Base-by-base conservation (phyloP, 2,113 vertebrate genomes). In the Tor tambroides region DNA sequence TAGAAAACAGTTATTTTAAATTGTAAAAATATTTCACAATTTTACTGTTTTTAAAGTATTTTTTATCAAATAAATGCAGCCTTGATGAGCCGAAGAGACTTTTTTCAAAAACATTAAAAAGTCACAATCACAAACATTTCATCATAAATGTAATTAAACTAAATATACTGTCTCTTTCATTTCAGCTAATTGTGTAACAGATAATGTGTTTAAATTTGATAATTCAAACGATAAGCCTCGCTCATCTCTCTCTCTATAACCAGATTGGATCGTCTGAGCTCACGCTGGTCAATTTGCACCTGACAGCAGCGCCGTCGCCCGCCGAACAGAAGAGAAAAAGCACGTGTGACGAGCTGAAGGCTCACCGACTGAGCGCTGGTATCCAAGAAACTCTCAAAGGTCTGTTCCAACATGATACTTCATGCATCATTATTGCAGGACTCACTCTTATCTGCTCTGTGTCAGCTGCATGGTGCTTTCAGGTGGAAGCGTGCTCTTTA, bases 301-400 rank as follows among this genome's bases (percentile, higher is more conserved):
- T 94, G 90, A 92, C 86, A 35, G 32, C 94, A 82, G 51, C 92
- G 0, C 14, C 94, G 54, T 74, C 87, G 0, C 79, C 85, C 0
- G 93, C 86, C 5, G 95, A 97, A 41, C 94, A 89, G 3, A 80
- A 89, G 0, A 92, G 94, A 72, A 96, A 91, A 93, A 95, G 89
- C 88, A 94, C 91, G 0, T 69, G 89, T 0, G 94, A 96, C 0
- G 92, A 95, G 78, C 92, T 92, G 90, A 96, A 93, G 23, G 38
- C 93, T 86, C 93, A 93, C 0, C 89, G 90, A 49, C 95, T 98
- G 77, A 93, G 93, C 0, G 93, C 95, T 76, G 92, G 92, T 30
- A 88, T 99, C 83, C 97, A 97, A 94, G 97, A 97, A 59, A 95
- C 94, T 6, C 95, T 99, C 79, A 98, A 94, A 98, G 95, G 95